A percentile compares a stretch with the other conserved stretches of the same genome.
These are phyloP conservation scores for Chauna torquata DNA, from an alignment of 2,113 vertebrate species.

Conservation along the genomic window DNA sequence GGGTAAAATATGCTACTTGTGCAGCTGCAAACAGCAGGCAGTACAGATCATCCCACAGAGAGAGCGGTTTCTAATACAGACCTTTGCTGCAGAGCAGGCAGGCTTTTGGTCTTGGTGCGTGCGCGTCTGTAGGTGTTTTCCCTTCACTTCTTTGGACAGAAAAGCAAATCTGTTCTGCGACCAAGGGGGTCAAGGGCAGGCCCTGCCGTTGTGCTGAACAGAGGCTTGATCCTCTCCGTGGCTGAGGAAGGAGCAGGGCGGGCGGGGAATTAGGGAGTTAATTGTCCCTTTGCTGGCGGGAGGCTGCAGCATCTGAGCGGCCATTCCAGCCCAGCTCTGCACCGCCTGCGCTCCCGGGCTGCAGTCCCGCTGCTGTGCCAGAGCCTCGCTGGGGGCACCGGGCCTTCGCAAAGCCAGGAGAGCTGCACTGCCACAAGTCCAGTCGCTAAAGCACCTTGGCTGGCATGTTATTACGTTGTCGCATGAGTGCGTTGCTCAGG, in stretches of 20 bases:
- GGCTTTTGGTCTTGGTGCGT: not conserved
- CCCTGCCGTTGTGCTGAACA: not conserved
- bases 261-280: slow-evolving; percentile 14
- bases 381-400: not conserved
- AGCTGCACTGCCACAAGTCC: not conserved
- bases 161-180: not conserved
- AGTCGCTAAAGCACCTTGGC: not conserved
- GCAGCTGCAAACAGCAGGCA: not conserved
- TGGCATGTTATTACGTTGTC: rapidly evolving
- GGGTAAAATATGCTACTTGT: slow-evolving; percentile 44
- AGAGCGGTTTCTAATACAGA: not conserved
- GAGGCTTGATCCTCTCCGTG: not conserved
- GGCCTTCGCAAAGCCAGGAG: too few species aligned
- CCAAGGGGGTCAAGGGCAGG: not conserved
- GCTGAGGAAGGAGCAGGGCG: not conserved
- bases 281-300: not conserved
- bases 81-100: not conserved
- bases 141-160: not conserved
- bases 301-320: not conserved
- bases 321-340: too few species aligned
- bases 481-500: not conserved
- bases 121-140: not conserved
- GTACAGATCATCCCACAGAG: not conserved
- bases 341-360: not conserved
- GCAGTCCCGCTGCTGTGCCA: not conserved